Base-by-base conservation (phyloP, 2,797 vertebrate genomes). In the Nasua narica region DNA sequence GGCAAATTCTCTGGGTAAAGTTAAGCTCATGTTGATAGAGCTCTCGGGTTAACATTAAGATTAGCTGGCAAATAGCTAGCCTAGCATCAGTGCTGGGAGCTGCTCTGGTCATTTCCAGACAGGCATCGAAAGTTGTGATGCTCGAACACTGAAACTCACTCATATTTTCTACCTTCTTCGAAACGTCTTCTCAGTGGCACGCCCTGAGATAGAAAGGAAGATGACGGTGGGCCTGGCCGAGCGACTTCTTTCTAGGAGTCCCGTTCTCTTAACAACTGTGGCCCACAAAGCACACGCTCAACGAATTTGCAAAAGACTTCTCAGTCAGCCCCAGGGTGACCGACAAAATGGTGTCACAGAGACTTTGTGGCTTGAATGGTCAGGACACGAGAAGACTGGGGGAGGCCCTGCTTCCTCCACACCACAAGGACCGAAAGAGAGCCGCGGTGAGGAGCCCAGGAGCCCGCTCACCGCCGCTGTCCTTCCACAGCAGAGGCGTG, bases 91-190 rank as follows among this genome's bases (percentile, higher is more conserved):
- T 23, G 46, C 78, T 19, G 25, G 90, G 87, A 46, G 37, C n/a
- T 16, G n/a, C n/a, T 52, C 77, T 27, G 27, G 88, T 35, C 40
- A 40, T 81, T 87, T 90, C 69, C 40, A 48, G 35, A 23, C 3
- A 50, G 74, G n/a, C 27, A 2, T 50, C 48, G 2, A 32, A 48
- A 86, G 21, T 11, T 54, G 54, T 23, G 69, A 52, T n/a, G 43
- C 58, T 4, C 23, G 16, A 69, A 85, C 50, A 8, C 6, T 2
- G 6, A 91, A 86, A 48, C 79, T 70, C 84, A 18, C 94, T 92
- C 52, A 83, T 21, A 15, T 48, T 65, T 91, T 90, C 88, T 95
- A n/a, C 82, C 93, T 97, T 89, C 92, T 91, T 76, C 46, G 50
- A 32, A 21, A 54, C 25, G 11, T 72, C 32, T 11, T 69, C 96